A percentile compares a stretch with the other conserved stretches of the same genome.
phyloP scores from a whole-genome alignment of 2,888 invertebrate genomes.

The Melitaea athalia region DNA sequence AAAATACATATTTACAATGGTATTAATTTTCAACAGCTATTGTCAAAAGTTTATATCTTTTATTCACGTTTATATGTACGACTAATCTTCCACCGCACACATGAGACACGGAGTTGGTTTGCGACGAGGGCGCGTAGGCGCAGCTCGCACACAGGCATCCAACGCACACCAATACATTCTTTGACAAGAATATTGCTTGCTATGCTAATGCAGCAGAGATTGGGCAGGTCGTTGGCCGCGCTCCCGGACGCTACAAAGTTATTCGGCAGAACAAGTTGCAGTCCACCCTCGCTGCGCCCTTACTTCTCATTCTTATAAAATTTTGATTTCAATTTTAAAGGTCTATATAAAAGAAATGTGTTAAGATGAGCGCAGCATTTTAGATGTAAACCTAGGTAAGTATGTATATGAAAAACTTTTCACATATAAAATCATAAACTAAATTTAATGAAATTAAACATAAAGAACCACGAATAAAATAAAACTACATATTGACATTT shows the following conservation, averaged over 20 bases:
- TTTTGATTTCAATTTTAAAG: neutral
- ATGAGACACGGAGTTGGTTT: conserved; percentile 39
- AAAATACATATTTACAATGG: no score
- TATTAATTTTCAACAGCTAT: conserved; percentile 7
- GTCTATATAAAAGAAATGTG: neutral
- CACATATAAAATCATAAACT: neutral
- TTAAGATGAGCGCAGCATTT: neutral
- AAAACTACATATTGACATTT: no score
- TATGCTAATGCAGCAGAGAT: conserved; percentile 83
- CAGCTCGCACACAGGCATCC: conserved; percentile 41
- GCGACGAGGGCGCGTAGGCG: conserved; percentile 48
- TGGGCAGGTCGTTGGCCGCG: conserved; percentile 82
- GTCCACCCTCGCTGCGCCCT: conserved; percentile 71
- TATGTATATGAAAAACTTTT: no score
- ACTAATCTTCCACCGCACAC: conserved; percentile 39
- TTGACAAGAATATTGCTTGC: conserved; percentile 80
- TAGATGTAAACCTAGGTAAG: neutral
- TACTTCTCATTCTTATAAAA: conserved; percentile 33
- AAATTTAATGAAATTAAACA: no score
- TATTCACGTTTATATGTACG: conserved; percentile 26
- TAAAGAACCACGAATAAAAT: no score
- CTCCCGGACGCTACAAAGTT: conserved; percentile 78
- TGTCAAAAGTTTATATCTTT: conserved; percentile 20
- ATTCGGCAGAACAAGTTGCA: conserved; percentile 74
- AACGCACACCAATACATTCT: conserved; percentile 52